A percentile compares a stretch with the other conserved stretches of the same genome.
Evolutionary conservation across 2,113 vertebrate genomes (phyloP).

Genomic region (Austrofundulus limnaeus): DNA sequence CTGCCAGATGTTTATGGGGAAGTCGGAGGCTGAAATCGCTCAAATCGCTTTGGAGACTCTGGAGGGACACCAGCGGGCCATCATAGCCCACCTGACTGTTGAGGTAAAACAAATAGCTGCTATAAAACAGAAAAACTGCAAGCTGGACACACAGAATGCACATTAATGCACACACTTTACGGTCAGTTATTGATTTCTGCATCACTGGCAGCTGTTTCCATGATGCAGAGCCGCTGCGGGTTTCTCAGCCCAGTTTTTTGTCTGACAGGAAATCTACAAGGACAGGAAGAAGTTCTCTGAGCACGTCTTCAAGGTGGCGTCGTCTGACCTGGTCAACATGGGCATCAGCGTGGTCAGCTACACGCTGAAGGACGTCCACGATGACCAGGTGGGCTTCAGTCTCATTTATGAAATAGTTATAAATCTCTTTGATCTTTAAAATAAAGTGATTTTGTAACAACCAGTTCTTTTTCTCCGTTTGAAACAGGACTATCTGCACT

Average conservation of each 20-base stretch:
- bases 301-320: conserved; percentile 92
- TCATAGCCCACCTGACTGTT: conserved; percentile 94
- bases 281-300: conserved; percentile 94
- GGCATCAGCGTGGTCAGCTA: conserved; percentile 95
- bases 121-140: too few species aligned
- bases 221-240: too few species aligned
- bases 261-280: conserved; percentile 90
- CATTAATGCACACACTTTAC: too few species aligned
- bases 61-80: conserved; percentile 92
- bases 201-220: too few species aligned
- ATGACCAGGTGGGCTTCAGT: conserved; percentile 65
- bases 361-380: conserved; percentile 91
- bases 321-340: conserved; percentile 94
- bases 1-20: conserved; percentile 97
- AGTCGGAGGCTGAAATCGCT: conserved; percentile 86
- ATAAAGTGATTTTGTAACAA: too few species aligned
- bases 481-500: conserved; percentile 86
- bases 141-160: too few species aligned
- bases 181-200: too few species aligned
- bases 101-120: too few species aligned
- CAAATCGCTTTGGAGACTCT: conserved; percentile 92
- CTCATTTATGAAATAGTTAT: too few species aligned
- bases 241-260: not conserved
- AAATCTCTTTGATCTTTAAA: too few species aligned
- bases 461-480: not conserved